These are phyloP conservation scores for Taxidea taxus DNA, from an alignment of 2,113 vertebrate genomes.

Conservation along the genomic window DNA sequence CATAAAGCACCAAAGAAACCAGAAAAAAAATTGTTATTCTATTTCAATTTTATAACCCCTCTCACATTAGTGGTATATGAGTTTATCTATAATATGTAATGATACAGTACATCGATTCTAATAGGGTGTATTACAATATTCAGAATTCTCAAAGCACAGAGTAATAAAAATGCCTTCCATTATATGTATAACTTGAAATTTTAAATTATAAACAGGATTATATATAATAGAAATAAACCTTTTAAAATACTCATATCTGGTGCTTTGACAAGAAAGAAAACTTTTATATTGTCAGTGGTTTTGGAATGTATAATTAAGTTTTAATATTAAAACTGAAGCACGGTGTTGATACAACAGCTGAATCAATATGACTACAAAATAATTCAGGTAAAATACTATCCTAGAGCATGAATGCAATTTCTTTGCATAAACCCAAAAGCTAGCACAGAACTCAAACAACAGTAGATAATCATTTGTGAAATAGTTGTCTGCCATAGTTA, in stretches of 20 bases:
- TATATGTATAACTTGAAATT: slow-evolving; percentile 64
- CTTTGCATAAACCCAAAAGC: background rate
- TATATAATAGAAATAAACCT: slow-evolving; percentile 69
- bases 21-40: slow-evolving; percentile 78
- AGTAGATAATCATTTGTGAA: background rate
- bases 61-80: slow-evolving; percentile 79
- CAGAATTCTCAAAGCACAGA: slow-evolving; percentile 73
- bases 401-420: background rate
- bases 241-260: slow-evolving; percentile 31
- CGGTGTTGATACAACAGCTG: background rate
- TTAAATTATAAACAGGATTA: slow-evolving; percentile 75
- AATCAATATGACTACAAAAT: slow-evolving; percentile 31
- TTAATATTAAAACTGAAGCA: slow-evolving; percentile 59
- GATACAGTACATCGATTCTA: slow-evolving; percentile 83
- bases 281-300: slow-evolving; percentile 35
- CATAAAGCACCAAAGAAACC: slow-evolving; percentile 79
- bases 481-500: background rate
- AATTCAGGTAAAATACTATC: background rate
- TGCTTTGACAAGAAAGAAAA: slow-evolving; percentile 40
- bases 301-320: slow-evolving; percentile 54
- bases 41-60: slow-evolving; percentile 76
- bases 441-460: background rate
- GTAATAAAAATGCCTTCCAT: slow-evolving; percentile 77
- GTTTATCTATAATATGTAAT: slow-evolving; percentile 82
- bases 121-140: slow-evolving; percentile 74